Percentiles rank a stretch among this genome's conserved stretches.
These are phyloP conservation scores for Spongia lamella DNA, from an alignment of 37 sponge, comb jelly and placozoan genomes.

Conservation along the genomic window DNA sequence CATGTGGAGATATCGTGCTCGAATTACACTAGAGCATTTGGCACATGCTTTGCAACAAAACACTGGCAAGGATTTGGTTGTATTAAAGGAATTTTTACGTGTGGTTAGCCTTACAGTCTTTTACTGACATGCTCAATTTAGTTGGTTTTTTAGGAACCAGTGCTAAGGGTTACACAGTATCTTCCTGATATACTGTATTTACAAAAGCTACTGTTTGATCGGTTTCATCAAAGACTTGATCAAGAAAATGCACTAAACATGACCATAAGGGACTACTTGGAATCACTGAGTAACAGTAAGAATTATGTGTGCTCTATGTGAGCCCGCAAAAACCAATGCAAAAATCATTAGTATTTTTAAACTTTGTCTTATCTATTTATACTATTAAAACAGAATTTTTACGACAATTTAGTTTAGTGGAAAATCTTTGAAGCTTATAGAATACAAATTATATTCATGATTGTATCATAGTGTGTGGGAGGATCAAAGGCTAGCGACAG, in stretches of 20 bases:
- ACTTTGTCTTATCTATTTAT: no score
- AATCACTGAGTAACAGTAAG: conserved; percentile 2
- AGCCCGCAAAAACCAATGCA: no score
- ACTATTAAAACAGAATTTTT: no score
- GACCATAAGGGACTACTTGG: conserved; percentile 45
- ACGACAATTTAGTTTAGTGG: no score
- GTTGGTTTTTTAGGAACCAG: conserved; percentile 28
- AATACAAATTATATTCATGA: no score
- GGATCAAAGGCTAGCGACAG: no score
- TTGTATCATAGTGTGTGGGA: no score
- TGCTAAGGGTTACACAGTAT: conserved; percentile 60
- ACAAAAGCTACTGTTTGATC: conserved; percentile 42
- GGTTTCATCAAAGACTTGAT: conserved; percentile 33
- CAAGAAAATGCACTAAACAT: conserved; percentile 11
- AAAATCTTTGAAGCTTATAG: no score
- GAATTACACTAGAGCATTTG: conserved; percentile 22
- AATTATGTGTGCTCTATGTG: no score
- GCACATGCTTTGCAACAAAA: conserved; percentile 4
- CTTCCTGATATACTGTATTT: conserved; percentile 67
- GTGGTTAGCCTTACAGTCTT: no score
- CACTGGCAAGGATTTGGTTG: conserved; percentile 26
- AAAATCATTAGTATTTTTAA: no score
- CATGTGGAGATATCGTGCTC: conserved; percentile 29
- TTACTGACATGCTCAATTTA: not conserved
- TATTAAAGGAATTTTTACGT: conserved; percentile 57